Conservation (phyloP, 35 echinoderm and acorn worm species). For the Lytechinus variegatus region DNA sequence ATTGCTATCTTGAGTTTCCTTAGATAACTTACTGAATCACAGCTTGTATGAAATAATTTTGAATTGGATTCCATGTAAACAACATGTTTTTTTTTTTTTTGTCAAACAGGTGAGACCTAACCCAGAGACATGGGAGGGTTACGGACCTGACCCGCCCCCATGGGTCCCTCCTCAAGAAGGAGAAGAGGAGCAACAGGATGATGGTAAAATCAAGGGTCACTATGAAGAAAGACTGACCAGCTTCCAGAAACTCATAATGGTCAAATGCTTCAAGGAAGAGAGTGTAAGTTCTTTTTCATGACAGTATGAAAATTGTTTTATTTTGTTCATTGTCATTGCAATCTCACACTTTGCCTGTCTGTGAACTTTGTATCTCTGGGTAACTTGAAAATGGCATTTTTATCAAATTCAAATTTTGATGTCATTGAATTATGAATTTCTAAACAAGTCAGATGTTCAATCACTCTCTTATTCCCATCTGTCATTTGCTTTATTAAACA, state of each 20-base stretch:
- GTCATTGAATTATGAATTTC: not conserved
- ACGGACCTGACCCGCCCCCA: constrained; percentile 83
- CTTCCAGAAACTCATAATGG: constrained; percentile 96
- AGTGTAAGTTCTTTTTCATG: constrained; percentile 62
- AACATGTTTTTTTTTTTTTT: not conserved
- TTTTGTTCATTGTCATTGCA: not conserved
- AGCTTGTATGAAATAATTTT: not conserved
- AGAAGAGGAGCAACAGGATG: constrained; percentile 79
- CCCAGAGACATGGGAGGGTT: constrained; percentile 87
- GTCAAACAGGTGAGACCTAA: constrained; percentile 77
- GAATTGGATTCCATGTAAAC: not conserved
- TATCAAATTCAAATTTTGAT: not conserved
- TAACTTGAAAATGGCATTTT: not conserved
- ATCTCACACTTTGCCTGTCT: too few species aligned
- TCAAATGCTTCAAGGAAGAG: constrained; percentile 96
- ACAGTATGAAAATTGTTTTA: not conserved
- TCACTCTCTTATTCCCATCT: not conserved
- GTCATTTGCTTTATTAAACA: not conserved
- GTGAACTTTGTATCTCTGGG: too few species aligned
- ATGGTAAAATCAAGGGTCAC: constrained; percentile 94
- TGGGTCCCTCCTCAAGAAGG: constrained; percentile 64
- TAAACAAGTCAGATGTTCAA: not conserved
- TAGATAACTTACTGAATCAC: not conserved
- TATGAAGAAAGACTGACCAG: constrained; percentile 87
- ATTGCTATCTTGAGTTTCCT: not conserved